Percentiles rank a stretch among this genome's conserved stretches.
phyloP scores from a whole-genome alignment of 2,888 invertebrate species.

The Listrodromus nycthemerus region DNA sequence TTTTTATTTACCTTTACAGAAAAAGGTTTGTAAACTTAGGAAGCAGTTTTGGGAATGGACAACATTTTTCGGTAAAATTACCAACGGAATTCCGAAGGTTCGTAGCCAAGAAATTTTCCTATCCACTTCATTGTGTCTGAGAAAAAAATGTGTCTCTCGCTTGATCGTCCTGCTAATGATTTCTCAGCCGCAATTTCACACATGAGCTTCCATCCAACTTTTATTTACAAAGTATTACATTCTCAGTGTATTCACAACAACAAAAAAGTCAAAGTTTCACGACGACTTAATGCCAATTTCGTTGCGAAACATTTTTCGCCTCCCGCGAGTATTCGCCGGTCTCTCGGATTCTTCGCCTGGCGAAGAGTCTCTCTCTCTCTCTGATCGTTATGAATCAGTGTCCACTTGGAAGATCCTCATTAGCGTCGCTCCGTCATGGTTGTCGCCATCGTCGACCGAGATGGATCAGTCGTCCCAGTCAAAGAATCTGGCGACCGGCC shows the following conservation, averaged over 20 bases:
- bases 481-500: slow-evolving; percentile 70
- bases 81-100: too few relatives aligned
- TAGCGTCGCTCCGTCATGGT: background rate
- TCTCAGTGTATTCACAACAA: background rate
- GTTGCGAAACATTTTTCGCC: background rate
- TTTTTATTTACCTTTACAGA: too few relatives aligned
- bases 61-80: too few relatives aligned
- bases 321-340: too few relatives aligned
- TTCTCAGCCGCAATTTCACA: background rate
- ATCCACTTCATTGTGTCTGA: too few relatives aligned
- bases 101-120: too few relatives aligned
- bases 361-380: background rate
- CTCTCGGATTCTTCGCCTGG: background rate
- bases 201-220: background rate
- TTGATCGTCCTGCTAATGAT: background rate
- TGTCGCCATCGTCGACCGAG: background rate
- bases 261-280: background rate
- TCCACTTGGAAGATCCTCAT: background rate
- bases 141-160: background rate
- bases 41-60: too few relatives aligned
- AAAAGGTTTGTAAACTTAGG: too few relatives aligned
- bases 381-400: background rate
- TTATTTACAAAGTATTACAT: slow-evolving; percentile 14
- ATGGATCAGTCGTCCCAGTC: slow-evolving; percentile 68
- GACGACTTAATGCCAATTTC: background rate